Base-by-base conservation (phyloP, 2,113 vertebrate genomes). In the Scomber scombrus region DNA sequence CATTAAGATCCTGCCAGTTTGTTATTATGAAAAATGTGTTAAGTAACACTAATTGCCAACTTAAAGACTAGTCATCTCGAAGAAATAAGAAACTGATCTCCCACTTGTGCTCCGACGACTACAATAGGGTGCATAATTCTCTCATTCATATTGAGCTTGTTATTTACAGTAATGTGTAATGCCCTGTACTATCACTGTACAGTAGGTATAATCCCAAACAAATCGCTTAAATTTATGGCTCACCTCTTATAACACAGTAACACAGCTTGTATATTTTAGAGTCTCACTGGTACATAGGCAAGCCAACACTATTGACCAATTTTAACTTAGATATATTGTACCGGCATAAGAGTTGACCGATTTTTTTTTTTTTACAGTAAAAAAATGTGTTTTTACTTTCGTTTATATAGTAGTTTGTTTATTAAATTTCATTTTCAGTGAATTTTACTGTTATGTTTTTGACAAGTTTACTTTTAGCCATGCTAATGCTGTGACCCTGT, bases 1-100 rank as follows among this genome's bases (percentile, higher is more conserved):
- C 85, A 85, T 91, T 86, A 82, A 69, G 5, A 31, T 47, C 15
- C 19, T 51, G 45, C 46, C 18, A 51, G 49, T 80, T 85, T 68
- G 69, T 61, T n/a, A 46, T 77, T 74, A 74, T 71, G 8, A 68
- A 57, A 54, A 62, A 70, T 78, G 45, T 46, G n/a, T 55, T 47
- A 51, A 23, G 18, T 3, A 29, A 61, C 46, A 11, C 21, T 16
- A 13, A 63, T 78, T 21, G 11, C 4, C 2, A 15, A 16, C 12
- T 64, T 26, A 5, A 54, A 19, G 11, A 45, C 14, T 46, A 10
- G 40, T 60, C 19, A 52, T 29, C 43, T 54, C 9, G 8, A 9
- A 40, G 34, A 40, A 40, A 40, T 40, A 40, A 40, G 34, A 40
- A 18, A 54, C 12, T 23, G 4, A 43, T 61, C 3, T 21, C 11